Evolutionary conservation across 2,113 vertebrate genomes (phyloP), one percentile per base, ranked within the genome.

Genomic region (Chelonoidis abingdonii): DNA sequence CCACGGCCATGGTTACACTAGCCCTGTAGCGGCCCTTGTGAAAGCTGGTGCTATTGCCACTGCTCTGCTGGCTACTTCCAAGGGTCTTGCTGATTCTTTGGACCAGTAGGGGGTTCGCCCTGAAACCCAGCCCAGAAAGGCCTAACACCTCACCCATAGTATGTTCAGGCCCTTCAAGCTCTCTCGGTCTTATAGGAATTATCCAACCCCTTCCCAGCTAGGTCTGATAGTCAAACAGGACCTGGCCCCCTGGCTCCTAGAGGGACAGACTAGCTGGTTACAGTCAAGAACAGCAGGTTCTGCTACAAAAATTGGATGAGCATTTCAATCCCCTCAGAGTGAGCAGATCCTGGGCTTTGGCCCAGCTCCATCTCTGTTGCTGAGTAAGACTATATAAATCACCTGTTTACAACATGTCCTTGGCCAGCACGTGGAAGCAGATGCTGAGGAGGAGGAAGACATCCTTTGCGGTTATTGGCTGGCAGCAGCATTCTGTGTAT

Each of bases 371-470:
- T 92, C 83, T 92, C 41, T 49, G 21, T 89, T 88, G 57, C 93
- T 87, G 65, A 97, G 79, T 81, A 95, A 94, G 86, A 93, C 96
- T 7, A 35, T 25, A 97, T 95, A 86, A 91, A 87, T 93, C 89
- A 82, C 44, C 91, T 82, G 69, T 96, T 97, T 95, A 92, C 91
- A 97, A 81, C 92, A 94, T 95, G 94, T 97, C 50, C 94, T 95
- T 95, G 96, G 96, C 93, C 57, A 59, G 87, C n/a, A 57, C 10
- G 88, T 38, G 21, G 89, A 83, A 97, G 82, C 96, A 97, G 97
- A 97, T 89, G 96, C 96, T 69, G 93, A 88, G 95, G 89, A 76
- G 41, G n/a, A 76, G 91, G 92, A 91, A 96, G 79, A 95, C 93
- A 92, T 89, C 78, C 59, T 0, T 0, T 65, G 82, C 72, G 89